A percentile compares a stretch with the other conserved stretches of the same genome.
These are phyloP conservation scores for Neodiprion lecontei DNA, from an alignment of 1,140 invertebrate species.

Conservation along the genomic window DNA sequence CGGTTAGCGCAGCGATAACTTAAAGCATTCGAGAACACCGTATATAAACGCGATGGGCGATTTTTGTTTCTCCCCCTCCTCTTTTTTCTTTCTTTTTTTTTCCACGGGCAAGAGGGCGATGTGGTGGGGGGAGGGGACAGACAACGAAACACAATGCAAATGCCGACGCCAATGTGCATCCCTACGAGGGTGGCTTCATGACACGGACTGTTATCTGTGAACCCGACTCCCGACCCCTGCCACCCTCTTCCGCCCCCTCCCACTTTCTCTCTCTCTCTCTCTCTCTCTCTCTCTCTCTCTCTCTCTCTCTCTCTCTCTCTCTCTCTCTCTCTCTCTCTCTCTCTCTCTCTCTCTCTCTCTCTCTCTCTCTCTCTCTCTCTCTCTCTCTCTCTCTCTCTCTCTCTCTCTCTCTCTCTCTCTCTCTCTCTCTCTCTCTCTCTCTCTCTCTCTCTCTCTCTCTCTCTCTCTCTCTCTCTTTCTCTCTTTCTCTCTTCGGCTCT, in stretches of 20 bases:
- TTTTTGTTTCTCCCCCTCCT: not conserved
- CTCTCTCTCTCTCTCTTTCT: conserved; percentile 53
- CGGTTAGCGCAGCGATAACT: conserved; percentile 43
- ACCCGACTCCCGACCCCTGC: conserved; percentile 41
- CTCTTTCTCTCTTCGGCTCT: conserved; percentile 51
- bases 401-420: conserved; percentile 48
- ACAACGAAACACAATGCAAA: conserved; percentile 31
- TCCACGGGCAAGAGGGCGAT: conserved; percentile 29
- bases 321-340: conserved; percentile 48
- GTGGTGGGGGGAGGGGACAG: conserved; percentile 24
- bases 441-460: conserved; percentile 48
- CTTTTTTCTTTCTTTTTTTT: conserved; percentile 18
- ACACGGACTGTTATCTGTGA: conserved; percentile 48
- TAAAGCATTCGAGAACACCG: conserved; percentile 31
- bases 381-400: conserved; percentile 53
- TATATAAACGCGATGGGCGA: not conserved
- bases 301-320: conserved; percentile 47
- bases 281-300: conserved; percentile 51
- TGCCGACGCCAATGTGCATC: conserved; percentile 44
- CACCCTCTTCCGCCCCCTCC: conserved; percentile 29
- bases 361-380: conserved; percentile 47
- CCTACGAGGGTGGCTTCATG: conserved; percentile 36
- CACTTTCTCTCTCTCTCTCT: conserved; percentile 51
- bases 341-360: conserved; percentile 51
- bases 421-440: conserved; percentile 53